phyloP scores from a whole-genome alignment of 2,888 invertebrate genomes.

The Ferdinandea cuprea region DNA sequence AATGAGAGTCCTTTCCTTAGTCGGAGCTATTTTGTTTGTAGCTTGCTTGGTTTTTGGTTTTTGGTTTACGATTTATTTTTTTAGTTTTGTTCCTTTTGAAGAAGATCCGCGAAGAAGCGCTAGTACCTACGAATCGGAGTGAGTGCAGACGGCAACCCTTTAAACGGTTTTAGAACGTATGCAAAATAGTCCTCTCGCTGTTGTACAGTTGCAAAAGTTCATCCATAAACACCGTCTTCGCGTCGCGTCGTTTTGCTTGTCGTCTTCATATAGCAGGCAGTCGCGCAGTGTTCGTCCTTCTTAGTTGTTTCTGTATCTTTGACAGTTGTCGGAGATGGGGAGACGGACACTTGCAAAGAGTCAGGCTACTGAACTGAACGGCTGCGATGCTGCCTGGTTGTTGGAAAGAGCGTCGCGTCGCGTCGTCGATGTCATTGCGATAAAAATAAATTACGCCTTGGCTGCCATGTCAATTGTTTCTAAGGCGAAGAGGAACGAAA shows the following conservation, averaged over 20 bases:
- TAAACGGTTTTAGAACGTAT: constrained; percentile 63
- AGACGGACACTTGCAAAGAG: constrained; percentile 66
- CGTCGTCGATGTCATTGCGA: constrained; percentile 75
- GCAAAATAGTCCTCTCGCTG: constrained; percentile 68
- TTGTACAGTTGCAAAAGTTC: constrained; percentile 69
- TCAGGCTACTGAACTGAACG: constrained; percentile 33
- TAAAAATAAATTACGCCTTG: constrained; percentile 75
- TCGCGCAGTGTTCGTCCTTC: constrained; percentile 57
- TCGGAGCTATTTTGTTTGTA: constrained; percentile 47
- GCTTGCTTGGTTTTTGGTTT: constrained; percentile 11
- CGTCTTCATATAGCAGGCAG: not conserved
- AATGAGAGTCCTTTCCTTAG: constrained; percentile 64
- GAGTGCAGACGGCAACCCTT: constrained; percentile 62
- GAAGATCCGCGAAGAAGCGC: constrained; percentile 56
- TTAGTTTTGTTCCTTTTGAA: constrained; percentile 57
- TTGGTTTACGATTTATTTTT: constrained; percentile 6
- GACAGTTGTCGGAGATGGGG: constrained; percentile 70
- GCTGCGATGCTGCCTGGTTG: too few species aligned
- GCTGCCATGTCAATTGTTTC: constrained; percentile 75
- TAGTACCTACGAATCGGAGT: constrained; percentile 55
- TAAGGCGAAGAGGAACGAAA: constrained; percentile 46
- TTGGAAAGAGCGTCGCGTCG: constrained; percentile 22
- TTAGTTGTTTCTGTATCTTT: constrained; percentile 63
- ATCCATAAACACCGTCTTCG: constrained; percentile 70
- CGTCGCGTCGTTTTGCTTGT: constrained; percentile 38